Evolutionary conservation across 2,797 vertebrate species (phyloP).

Genomic region (Eulemur albifrons): DNA sequence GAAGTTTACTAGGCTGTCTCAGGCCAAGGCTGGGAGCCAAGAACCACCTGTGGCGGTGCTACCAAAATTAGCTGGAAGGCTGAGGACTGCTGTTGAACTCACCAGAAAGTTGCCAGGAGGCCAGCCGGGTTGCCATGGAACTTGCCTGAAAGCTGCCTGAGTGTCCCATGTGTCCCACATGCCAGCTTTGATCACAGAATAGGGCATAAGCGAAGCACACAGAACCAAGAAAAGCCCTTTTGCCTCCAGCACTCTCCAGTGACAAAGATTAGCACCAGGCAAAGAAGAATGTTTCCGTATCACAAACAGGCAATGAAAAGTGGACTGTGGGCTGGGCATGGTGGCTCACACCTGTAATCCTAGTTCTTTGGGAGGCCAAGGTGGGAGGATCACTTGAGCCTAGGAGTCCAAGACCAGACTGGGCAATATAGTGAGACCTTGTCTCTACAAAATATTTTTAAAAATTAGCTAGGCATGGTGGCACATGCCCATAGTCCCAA

Average conservation of each 20-base stretch:
- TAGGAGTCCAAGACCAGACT: neutral
- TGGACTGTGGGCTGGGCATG: neutral
- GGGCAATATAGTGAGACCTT: neutral
- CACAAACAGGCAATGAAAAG: neutral
- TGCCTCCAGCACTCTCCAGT: neutral
- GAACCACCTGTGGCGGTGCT: neutral
- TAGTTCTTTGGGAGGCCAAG: neutral
- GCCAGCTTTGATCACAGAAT: neutral
- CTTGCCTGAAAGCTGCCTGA: neutral
- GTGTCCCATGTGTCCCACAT: neutral
- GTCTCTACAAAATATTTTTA: neutral
- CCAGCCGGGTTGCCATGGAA: neutral
- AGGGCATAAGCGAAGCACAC: neutral
- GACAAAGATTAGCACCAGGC: neutral
- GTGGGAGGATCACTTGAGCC: neutral
- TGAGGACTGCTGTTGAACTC: neutral
- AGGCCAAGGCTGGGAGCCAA: neutral
- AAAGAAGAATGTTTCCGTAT: neutral
- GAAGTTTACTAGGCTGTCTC: neutral
- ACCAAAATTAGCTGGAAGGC: neutral
- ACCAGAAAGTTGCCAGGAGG: neutral
- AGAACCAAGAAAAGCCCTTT: neutral
- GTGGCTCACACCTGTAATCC: neutral
- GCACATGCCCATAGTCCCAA: neutral
- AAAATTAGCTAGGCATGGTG: neutral